These are phyloP conservation scores for Watsonalla cultraria DNA, from an alignment of 2,888 invertebrate genomes.

Conservation along the genomic window DNA sequence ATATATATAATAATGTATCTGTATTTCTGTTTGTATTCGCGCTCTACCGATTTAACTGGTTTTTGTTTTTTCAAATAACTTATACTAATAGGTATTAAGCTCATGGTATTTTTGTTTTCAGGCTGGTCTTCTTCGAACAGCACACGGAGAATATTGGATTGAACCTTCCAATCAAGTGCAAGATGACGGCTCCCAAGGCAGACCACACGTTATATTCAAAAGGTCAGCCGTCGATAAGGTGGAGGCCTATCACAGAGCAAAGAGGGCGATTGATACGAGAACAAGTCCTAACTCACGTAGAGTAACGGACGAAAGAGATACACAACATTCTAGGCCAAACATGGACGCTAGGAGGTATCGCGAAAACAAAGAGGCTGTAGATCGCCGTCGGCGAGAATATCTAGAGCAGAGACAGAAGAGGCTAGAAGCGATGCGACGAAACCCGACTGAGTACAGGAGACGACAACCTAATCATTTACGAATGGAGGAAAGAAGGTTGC, in stretches of 20 bases:
- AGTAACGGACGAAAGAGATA: constrained; percentile 67
- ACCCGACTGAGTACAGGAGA: constrained; percentile 61
- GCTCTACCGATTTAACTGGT: too few species aligned
- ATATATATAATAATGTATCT: too few species aligned
- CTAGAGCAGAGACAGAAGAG: constrained; percentile 54
- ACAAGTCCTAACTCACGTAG: constrained; percentile 48
- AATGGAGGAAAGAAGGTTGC: constrained; percentile 52
- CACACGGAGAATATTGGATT: constrained; percentile 83
- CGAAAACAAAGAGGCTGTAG: constrained; percentile 81
- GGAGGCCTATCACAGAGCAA: constrained; percentile 56
- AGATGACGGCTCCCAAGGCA: constrained; percentile 50
- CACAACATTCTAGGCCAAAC: constrained; percentile 54
- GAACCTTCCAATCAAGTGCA: constrained; percentile 82
- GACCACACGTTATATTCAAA: constrained; percentile 84
- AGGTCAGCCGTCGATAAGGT: constrained; percentile 80
- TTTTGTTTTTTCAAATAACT: neutral
- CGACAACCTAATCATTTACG: constrained; percentile 44
- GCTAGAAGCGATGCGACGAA: constrained; percentile 57
- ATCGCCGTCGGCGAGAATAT: constrained; percentile 55
- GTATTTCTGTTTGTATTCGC: too few species aligned
- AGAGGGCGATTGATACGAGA: constrained; percentile 45
- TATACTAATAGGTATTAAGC: neutral
- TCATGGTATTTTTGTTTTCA: constrained; percentile 43
- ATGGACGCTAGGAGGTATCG: constrained; percentile 67
- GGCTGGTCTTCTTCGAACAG: constrained; percentile 83